Base-by-base conservation (phyloP, 2,797 vertebrate species). In the Distichodus sexfasciatus region DNA sequence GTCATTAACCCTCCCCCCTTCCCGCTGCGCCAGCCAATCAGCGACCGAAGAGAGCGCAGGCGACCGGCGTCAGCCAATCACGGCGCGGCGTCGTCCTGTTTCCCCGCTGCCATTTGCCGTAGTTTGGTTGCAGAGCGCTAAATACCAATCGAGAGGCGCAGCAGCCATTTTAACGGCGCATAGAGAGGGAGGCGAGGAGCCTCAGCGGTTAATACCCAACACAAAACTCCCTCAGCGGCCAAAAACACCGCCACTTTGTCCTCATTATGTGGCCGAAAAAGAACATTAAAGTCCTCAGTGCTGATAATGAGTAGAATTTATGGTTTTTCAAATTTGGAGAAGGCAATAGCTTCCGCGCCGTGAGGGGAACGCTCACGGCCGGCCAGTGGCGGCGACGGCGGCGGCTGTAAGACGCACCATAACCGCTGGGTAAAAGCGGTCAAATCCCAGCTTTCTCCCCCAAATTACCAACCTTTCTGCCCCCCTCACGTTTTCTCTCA, bases 101-200 rank as follows among this genome's bases (percentile, higher is more conserved):
- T 69, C 59, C n/a, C 29, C 44, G 70, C 81, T 67, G 82, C 78
- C 81, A 86, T 85, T 84, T 83, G 82, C 82, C 84, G 9, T 89
- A 90, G 90, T 91, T 92, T 14, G 90, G 91, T 91, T 90, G 91
- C 69, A 41, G 71, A 65, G 91, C 81, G 79, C 84, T 90, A 89
- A 91, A 91, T 85, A 90, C 87, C 89, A 88, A 81, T 77, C 85
- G 80, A 84, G 87, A 81, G 85, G 84, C 88, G 83, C 84, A 88
- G 89, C 89, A 90, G 91, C 90, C 91, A 92, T 92, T 89, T 92
- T 92, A 86, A 76, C 83, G 83, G 80, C 78, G 84, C 85, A 87
- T 87, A 84, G 86, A 87, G 79, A 80, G 78, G 80, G 81, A 78
- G 47, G 24, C 47, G 6, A 28, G 14, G 69, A 23, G 60, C 51